phyloP scores from a whole-genome alignment of 2,797 vertebrate genomes.

The Lindbergichthys nudifrons region DNA sequence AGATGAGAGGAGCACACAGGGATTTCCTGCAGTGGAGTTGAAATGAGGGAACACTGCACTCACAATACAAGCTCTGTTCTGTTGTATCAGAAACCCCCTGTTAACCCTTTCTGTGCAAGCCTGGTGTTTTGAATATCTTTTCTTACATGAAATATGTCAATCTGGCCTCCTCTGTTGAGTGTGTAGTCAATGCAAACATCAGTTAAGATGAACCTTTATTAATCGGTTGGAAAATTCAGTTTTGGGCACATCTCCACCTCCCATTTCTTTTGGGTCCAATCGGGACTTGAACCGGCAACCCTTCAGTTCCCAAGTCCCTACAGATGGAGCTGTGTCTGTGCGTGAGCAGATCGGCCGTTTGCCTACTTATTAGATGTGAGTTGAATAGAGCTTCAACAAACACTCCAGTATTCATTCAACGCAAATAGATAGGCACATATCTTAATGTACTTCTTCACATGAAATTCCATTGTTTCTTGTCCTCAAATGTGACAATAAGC shows the following conservation, averaged over 20 bases:
- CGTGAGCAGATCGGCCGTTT: no score
- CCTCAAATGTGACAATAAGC: neutral
- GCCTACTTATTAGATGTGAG: no score
- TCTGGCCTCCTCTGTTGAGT: neutral
- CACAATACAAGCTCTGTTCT: slow-evolving; percentile 5
- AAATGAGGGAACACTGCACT: slow-evolving; percentile 22
- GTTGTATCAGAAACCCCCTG: neutral
- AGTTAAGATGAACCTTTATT: no score
- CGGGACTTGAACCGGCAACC: no score
- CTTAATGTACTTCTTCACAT: no score
- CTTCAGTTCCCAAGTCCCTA: no score
- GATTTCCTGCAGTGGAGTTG: slow-evolving; percentile 39
- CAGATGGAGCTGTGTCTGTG: no score
- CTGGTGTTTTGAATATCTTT: neutral
- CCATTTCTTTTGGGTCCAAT: no score
- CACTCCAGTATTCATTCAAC: neutral
- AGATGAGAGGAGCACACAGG: slow-evolving; percentile 19
- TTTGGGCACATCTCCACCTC: no score
- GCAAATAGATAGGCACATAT: neutral
- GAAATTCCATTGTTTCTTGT: neutral
- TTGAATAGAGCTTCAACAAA: neutral
- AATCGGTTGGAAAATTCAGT: no score
- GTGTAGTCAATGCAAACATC: neutral
- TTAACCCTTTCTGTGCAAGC: neutral
- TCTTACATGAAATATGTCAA: neutral